Evolutionary conservation across 2,888 invertebrate species (phyloP), one percentile per base, ranked within the genome.

Genomic region (Cataglyphis livida): DNA sequence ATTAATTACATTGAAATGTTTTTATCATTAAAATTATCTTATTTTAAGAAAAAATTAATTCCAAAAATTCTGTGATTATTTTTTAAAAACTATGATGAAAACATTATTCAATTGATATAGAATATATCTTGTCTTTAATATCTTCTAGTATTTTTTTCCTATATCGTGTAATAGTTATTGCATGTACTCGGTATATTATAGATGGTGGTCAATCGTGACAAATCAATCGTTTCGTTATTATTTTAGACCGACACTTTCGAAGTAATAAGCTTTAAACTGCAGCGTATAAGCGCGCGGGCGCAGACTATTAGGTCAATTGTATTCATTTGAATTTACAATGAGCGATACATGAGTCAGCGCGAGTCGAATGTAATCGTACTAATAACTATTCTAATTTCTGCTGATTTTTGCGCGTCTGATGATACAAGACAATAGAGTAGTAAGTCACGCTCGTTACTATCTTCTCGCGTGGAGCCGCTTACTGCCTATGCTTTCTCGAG

Each of bases 401-500:
- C 1, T 1, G 54, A 66, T 66, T 66, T 68, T 76, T 76, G 15
- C 32, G 57, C 41, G 38, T 57, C 54, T 15, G 35, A 21, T 41
- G 38, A n/a, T 41, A 57, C 28, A 32, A 75, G 65, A 76, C 76
- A 76, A 76, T 76, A n/a, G 41, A 68, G 41, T n/a, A 18, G 25
- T 76, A 66, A 76, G 76, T 76, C 76, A 76, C 68, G 76, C 76
- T 68, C 41, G 76, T 75, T 75, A 32, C 48, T 48, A 35, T 18
- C 74, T 76, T 68, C 68, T 68, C 25, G 28, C 51, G 57, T 38
- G 57, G 21, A 41, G 68, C 54, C 35, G 54, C 28, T 76, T 66
- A 66, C 54, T 18, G 15, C 3, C 28, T 73, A 61, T 73, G 28
- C 28, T 41, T 35, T 57, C 44, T 41, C 21, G 54, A 57, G 12